These are phyloP conservation scores for Squalus acanthias DNA, from an alignment of 2,797 vertebrate genomes.

Conservation along the genomic window DNA sequence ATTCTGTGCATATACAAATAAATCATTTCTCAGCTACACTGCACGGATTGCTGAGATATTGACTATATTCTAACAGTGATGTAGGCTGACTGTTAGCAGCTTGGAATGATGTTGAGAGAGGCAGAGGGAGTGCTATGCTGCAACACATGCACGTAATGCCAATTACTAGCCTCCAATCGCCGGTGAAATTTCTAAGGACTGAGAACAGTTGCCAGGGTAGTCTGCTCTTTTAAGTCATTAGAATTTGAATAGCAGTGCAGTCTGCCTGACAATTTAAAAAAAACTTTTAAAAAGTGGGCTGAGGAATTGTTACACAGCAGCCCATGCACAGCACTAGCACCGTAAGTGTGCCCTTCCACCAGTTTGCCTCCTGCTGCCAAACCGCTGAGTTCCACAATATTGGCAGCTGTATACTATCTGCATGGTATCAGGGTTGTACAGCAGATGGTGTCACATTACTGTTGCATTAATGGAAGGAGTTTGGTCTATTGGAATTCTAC, in stretches of 20 bases:
- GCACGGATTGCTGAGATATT: constrained; percentile 1
- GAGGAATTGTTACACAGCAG: not conserved
- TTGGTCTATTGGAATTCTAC: not conserved
- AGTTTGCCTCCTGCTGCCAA: not conserved
- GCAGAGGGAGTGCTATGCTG: not conserved
- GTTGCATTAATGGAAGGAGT: not conserved
- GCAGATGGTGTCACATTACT: not conserved
- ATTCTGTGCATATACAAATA: not conserved
- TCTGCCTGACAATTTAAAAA: not conserved
- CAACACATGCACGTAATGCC: constrained; percentile 6
- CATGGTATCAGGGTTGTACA: not conserved
- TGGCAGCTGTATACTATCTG: not conserved
- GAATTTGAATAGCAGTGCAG: not conserved
- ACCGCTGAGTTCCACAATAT: not conserved
- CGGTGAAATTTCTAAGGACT: not conserved
- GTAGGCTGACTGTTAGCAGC: not conserved
- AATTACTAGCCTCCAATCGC: not conserved
- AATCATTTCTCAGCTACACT: too few relatives aligned
- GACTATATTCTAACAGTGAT: constrained; percentile 14
- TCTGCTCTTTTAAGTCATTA: constrained; percentile 9
- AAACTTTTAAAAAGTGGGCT: not conserved
- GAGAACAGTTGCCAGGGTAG: not conserved
- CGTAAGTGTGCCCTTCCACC: not conserved
- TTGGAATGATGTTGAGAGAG: not conserved
- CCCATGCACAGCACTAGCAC: not conserved